These are phyloP conservation scores for Megaleporinus macrocephalus DNA, from an alignment of 2,113 vertebrate species.

Conservation along the genomic window DNA sequence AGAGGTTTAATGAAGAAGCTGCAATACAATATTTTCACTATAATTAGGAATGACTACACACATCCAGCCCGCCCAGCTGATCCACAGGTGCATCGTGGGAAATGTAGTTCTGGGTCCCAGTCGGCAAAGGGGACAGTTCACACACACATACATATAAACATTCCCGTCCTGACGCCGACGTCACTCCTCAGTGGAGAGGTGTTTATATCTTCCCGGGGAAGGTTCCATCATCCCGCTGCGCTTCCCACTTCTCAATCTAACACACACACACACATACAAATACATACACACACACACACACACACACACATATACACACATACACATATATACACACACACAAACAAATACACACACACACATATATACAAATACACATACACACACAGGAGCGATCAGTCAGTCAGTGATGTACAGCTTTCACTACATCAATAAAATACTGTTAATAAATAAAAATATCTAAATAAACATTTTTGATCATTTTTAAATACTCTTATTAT, in stretches of 20 bases:
- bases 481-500: too few relatives aligned
- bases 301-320: neutral
- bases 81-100: slow-evolving; percentile 37
- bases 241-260: slow-evolving; percentile 82
- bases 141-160: slow-evolving; percentile 48
- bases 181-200: slow-evolving; percentile 24
- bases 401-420: too few relatives aligned
- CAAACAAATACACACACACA: too few relatives aligned
- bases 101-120: slow-evolving; percentile 32
- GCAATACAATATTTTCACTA: slow-evolving; percentile 56
- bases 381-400: too few relatives aligned
- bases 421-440: too few relatives aligned
- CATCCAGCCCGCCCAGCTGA: slow-evolving; percentile 30
- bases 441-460: too few relatives aligned
- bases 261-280: slow-evolving; percentile 17
- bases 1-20: slow-evolving; percentile 70
- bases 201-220: slow-evolving; percentile 86
- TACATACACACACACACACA: slow-evolving; percentile 16
- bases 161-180: slow-evolving; percentile 27
- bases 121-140: slow-evolving; percentile 6
- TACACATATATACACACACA: too few relatives aligned
- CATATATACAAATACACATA: too few relatives aligned
- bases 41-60: slow-evolving; percentile 66
- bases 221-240: slow-evolving; percentile 76
- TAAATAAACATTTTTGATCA: too few relatives aligned